Evolutionary conservation across 2,113 vertebrate genomes (phyloP), one percentile per base, ranked within the genome.

Genomic region (Pao palembangensis): DNA sequence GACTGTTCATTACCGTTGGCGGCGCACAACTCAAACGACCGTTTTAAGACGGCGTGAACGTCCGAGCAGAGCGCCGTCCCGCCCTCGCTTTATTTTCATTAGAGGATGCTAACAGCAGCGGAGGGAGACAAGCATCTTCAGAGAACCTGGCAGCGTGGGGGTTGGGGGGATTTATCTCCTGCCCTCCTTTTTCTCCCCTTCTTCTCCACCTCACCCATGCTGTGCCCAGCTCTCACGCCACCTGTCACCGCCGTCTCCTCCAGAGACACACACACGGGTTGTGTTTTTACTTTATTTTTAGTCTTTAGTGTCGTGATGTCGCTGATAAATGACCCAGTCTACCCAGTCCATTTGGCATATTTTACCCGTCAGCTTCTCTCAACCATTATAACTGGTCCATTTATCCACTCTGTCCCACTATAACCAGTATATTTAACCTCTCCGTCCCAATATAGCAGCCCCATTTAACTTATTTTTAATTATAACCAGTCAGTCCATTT

Each of bases 1-100:
- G 55, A 61, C 82, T 79, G 80, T 81, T 89, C 75, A 84, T 87
- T 86, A 88, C 71, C 50, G 69, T 31, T 63, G 71, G 80, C 73
- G 84, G 69, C 49, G 42, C 67, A 57, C 72, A 76, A 65, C 60
- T 77, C 67, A 80, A 76, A 78, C 73, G 79, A 69, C 76, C 10
- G 8, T 8, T 12, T 2, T 8, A 12, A 38, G 34, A 12, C 34
- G 10, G 3, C 21, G 28, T 12, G 10, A 12, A 38, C 10, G 34
- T 1, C 8, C 34, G 34, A 38, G 34, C 8, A 12, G 34, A 31
- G 15, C n/a, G 25, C 14, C 25, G 23, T n/a, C 51, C 8, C 21
- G 16, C 21, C 5, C 14, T 42, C 53, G 38, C 10, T 16, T 18
- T 25, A 31, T 31, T 51, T 79, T 62, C 61, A 21, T 71, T 65